Conservation (phyloP, 2,797 vertebrate species). For the Podarcis siculus region DNA sequence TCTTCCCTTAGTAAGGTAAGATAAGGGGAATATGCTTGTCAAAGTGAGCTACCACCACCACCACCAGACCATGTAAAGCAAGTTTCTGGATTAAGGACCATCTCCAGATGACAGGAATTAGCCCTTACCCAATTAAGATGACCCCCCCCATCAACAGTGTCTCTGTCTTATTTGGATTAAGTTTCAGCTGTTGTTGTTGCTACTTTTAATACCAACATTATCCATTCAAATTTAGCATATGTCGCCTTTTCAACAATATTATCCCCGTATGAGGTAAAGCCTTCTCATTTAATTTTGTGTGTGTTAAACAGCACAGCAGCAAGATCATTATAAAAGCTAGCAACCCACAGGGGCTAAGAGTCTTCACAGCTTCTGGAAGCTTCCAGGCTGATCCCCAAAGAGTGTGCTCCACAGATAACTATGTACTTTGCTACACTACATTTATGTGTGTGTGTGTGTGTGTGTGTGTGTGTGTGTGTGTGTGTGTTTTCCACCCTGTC, state of each 20-base stretch:
- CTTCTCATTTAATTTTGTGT: not conserved
- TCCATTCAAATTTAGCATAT: not conserved
- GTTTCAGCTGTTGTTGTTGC: not conserved
- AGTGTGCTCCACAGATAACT: not conserved
- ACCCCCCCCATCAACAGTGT: not conserved
- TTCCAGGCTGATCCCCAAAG: not conserved
- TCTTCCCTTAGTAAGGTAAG: too few relatives aligned
- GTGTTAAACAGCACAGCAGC: not conserved
- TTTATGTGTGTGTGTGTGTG: not conserved
- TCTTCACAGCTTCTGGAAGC: not conserved
- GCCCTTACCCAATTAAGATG: too few relatives aligned
- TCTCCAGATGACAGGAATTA: too few relatives aligned
- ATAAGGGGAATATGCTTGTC: too few relatives aligned
- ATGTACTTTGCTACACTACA: conserved; percentile 5
- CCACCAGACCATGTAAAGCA: too few relatives aligned
- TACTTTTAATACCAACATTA: too few relatives aligned
- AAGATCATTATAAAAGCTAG: too few relatives aligned
- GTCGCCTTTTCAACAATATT: not conserved
- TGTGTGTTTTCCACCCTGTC: not conserved
- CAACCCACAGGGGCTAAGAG: not conserved
- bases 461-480: not conserved
- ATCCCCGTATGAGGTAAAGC: not conserved
- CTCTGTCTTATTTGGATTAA: not conserved
- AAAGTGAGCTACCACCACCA: too few relatives aligned
- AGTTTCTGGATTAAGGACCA: too few relatives aligned